Percentiles rank a stretch among this genome's conserved stretches.
Conservation (phyloP, 1,140 invertebrate genomes). For the Ips typographus region DNA sequence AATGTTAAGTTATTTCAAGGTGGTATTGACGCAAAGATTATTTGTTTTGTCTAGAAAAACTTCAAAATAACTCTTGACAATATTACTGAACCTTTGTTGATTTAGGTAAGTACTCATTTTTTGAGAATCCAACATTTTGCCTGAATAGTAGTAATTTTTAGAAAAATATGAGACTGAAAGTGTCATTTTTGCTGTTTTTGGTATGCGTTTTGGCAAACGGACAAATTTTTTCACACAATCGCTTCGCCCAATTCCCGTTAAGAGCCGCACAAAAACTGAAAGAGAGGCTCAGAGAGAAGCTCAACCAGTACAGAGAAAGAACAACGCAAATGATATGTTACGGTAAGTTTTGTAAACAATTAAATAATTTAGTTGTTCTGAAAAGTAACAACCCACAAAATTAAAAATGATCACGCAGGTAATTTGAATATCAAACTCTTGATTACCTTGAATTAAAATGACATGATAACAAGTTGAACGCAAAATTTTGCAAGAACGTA, state of each 20-base stretch:
- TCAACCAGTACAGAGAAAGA: slow-evolving; percentile 38
- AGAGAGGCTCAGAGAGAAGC: slow-evolving; percentile 38
- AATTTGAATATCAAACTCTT: background rate
- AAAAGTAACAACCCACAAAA: background rate
- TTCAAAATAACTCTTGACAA: background rate
- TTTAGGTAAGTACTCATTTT: background rate
- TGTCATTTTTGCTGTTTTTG: background rate
- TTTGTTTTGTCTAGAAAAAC: slow-evolving; percentile 2
- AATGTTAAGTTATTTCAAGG: slow-evolving; percentile 11
- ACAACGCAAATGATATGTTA: slow-evolving; percentile 44
- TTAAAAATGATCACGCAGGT: background rate
- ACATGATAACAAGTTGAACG: background rate
- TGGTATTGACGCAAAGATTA: slow-evolving; percentile 1
- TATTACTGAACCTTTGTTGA: background rate
- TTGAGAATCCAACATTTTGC: background rate
- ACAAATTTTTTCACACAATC: slow-evolving; percentile 27
- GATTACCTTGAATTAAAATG: background rate
- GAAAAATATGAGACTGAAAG: slow-evolving; percentile 3
- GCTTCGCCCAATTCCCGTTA: slow-evolving; percentile 28
- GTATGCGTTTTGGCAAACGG: background rate
- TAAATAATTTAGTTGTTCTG: background rate
- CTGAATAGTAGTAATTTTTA: background rate
- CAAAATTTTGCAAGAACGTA: background rate
- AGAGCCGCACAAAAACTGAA: slow-evolving; percentile 38
- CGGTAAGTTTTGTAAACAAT: slow-evolving; percentile 32